Conservation (phyloP, 2,797 vertebrate species). For the Sylvia borin region DNA sequence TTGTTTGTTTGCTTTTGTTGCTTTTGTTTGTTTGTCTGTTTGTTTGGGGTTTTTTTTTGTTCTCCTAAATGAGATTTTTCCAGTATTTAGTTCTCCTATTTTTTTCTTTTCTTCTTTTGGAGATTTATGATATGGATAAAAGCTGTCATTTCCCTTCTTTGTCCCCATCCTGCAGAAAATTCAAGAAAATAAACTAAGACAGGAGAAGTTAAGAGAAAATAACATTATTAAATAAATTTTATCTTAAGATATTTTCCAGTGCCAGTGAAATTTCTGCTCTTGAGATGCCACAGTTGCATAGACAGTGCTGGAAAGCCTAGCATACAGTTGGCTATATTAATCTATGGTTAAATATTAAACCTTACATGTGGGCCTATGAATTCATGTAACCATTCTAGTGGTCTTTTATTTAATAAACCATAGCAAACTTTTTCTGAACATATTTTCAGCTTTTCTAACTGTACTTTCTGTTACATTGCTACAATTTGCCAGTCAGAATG, state of each 20-base stretch:
- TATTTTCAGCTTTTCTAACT: neutral
- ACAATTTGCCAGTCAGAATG: neutral
- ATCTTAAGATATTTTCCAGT: neutral
- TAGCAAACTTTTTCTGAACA: neutral
- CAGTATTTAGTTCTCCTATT: neutral
- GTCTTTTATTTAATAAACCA: neutral
- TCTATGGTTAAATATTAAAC: neutral
- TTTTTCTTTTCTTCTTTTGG: neutral
- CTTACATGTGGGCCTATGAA: neutral
- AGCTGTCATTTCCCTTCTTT: neutral
- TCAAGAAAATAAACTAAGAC: neutral
- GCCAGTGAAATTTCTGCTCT: neutral
- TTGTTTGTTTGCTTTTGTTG: no score
- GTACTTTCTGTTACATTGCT: neutral
- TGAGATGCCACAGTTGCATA: neutral
- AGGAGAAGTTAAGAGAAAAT: neutral
- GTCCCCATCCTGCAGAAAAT: neutral
- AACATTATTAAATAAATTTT: neutral
- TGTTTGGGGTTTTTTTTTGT: no score
- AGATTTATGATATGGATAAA: neutral
- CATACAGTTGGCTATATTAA: neutral
- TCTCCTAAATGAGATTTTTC: neutral
- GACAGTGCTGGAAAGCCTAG: neutral
- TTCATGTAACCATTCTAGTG: neutral
- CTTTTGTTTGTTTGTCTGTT: no score